Conservation (phyloP, 2,888 invertebrate species). For the Caradrina kadenii region DNA sequence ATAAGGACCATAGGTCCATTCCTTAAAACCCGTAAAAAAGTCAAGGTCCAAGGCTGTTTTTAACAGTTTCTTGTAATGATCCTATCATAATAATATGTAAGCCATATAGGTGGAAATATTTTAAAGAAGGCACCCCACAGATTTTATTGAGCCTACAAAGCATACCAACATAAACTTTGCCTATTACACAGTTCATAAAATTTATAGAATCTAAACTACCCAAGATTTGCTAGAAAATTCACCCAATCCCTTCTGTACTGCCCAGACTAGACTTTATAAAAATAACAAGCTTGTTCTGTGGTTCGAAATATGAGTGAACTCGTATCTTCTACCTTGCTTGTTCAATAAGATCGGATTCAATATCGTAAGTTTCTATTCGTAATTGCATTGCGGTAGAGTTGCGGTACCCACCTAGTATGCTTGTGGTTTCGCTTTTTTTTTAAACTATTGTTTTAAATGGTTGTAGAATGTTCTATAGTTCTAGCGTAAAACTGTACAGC, state of each 20-base stretch:
- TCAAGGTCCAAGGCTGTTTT: no score
- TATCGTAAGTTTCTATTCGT: slow-evolving; percentile 28
- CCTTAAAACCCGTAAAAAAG: no score
- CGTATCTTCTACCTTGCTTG: slow-evolving; percentile 34
- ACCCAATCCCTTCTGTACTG: not conserved
- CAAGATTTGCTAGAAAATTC: not conserved
- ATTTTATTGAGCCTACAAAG: no score
- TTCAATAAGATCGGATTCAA: slow-evolving; percentile 40
- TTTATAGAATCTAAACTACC: not conserved
- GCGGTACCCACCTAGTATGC: not conserved
- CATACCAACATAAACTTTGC: no score
- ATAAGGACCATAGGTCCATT: no score
- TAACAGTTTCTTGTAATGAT: no score
- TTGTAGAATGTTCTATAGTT: not conserved
- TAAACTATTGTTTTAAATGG: not conserved
- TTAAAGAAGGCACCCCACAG: no score
- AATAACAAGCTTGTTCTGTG: slow-evolving; percentile 9
- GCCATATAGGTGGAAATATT: no score
- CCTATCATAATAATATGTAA: no score
- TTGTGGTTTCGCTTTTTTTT: not conserved
- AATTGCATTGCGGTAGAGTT: slow-evolving; percentile 30
- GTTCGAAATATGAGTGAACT: slow-evolving; percentile 25
- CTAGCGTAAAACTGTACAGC: not conserved
- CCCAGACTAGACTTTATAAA: slow-evolving; percentile 18
- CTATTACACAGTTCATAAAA: not conserved